Percentiles rank a stretch among this genome's conserved stretches.
Conservation (phyloP, 1,140 invertebrate species). For the Geopemphigus sp. region DNA sequence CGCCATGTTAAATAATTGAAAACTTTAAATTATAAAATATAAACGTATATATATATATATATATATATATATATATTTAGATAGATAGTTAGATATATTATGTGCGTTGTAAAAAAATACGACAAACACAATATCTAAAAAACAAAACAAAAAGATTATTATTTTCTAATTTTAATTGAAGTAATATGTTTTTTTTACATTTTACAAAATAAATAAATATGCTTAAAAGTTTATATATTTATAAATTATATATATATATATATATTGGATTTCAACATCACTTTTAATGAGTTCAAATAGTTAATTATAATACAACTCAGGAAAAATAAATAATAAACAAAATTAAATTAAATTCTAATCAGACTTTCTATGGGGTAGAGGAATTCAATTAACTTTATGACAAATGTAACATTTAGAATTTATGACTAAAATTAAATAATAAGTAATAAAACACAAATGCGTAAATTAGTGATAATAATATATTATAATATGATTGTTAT, state of each 20-base stretch:
- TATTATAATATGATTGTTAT: too few species aligned
- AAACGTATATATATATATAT: too few species aligned
- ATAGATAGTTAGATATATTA: neutral
- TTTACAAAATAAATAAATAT: conserved; percentile 29
- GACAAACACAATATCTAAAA: neutral
- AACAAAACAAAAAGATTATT: neutral
- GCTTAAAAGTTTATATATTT: conserved; percentile 22
- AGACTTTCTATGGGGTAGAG: conserved; percentile 48
- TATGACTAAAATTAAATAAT: conserved; percentile 24
- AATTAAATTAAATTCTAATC: conserved; percentile 49
- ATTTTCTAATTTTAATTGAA: neutral
- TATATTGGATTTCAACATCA: conserved; percentile 19
- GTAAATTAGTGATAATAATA: conserved; percentile 1
- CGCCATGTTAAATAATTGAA: neutral
- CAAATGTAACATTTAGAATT: neutral
- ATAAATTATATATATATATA: too few species aligned
- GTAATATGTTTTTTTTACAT: conserved; percentile 27
- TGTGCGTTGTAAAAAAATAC: neutral
- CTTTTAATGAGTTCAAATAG: conserved; percentile 1
- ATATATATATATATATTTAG: too few species aligned
- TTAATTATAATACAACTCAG: neutral
- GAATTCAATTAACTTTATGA: conserved; percentile 26
- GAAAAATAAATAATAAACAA: conserved; percentile 50
- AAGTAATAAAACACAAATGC: conserved; percentile 26
- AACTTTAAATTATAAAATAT: neutral